These are phyloP conservation scores for Neolamprologus longior DNA, from an alignment of 2,113 vertebrate species.

Conservation along the genomic window DNA sequence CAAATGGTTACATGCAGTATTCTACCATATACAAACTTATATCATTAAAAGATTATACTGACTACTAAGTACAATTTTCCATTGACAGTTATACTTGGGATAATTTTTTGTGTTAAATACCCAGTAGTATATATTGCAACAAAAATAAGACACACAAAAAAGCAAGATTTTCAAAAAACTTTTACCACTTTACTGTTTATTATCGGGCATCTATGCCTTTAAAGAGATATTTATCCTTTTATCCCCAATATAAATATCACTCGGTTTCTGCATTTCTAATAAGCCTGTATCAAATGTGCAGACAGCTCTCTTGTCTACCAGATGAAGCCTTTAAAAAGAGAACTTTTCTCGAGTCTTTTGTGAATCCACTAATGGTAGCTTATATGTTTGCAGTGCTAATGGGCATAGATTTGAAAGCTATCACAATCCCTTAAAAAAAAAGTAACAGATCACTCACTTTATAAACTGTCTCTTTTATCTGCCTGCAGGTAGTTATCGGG, in stretches of 20 bases:
- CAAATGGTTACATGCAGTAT: too few species aligned
- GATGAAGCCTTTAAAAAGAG: conserved; percentile 37
- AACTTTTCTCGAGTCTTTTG: conserved; percentile 26
- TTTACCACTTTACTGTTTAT: not conserved
- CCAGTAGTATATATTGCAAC: not conserved
- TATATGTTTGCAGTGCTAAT: conserved; percentile 40
- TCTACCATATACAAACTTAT: too few species aligned
- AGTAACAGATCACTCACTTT: conserved; percentile 35
- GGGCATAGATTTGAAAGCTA: conserved; percentile 42
- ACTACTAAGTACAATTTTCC: too few species aligned
- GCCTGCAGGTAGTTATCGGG: conserved; percentile 13
- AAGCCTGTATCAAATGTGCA: conserved; percentile 15
- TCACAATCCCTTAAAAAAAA: conserved; percentile 35
- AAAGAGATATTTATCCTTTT: not conserved
- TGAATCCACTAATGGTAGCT: conserved; percentile 24
- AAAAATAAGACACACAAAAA: not conserved
- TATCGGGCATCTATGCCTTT: not conserved
- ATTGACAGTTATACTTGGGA: not conserved
- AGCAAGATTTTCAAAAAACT: not conserved
- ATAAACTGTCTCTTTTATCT: conserved; percentile 36
- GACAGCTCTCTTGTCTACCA: conserved; percentile 9
- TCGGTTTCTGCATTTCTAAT: conserved; percentile 6
- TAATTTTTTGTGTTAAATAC: not conserved
- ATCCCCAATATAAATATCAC: not conserved
- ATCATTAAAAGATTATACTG: too few species aligned